Conservation (phyloP, 2,888 invertebrate species). For the Cheilosia vernalis region DNA sequence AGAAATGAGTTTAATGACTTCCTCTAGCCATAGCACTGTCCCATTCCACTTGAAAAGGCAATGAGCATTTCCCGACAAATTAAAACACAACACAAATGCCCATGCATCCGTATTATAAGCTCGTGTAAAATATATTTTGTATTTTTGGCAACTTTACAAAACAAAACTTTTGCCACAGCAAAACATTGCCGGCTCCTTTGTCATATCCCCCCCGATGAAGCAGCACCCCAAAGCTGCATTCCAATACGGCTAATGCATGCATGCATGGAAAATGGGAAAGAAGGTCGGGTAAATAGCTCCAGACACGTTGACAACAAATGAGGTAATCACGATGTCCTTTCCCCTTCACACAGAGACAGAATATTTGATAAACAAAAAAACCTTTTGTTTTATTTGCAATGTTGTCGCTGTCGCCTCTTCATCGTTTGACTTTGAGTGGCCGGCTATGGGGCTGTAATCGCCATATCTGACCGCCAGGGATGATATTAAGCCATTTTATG, state of each 20-base stretch:
- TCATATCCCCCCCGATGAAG: not conserved
- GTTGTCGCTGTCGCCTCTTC: constrained; percentile 27
- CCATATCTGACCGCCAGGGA: constrained; percentile 47
- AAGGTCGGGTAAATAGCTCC: constrained; percentile 20
- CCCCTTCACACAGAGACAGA: constrained; percentile 9
- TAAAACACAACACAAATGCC: constrained; percentile 58
- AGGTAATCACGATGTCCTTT: constrained; percentile 58
- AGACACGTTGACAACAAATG: constrained; percentile 41
- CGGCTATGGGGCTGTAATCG: constrained; percentile 53
- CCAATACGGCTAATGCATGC: constrained; percentile 67
- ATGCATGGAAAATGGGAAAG: constrained; percentile 7
- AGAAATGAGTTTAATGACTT: not conserved
- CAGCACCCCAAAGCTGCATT: constrained; percentile 36
- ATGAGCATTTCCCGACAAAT: constrained; percentile 27
- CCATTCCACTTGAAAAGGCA: not conserved
- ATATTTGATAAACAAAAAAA: constrained; percentile 2
- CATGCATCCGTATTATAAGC: constrained; percentile 55
- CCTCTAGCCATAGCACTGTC: not conserved
- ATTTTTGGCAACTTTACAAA: constrained; percentile 65
- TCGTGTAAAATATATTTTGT: constrained; percentile 34
- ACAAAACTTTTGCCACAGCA: constrained; percentile 54
- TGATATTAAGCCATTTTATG: constrained; percentile 64
- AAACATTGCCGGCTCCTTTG: not conserved
- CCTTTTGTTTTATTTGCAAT: constrained; percentile 67
- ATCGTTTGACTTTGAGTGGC: constrained; percentile 61